Conservation (phyloP, 2,113 vertebrate species). For the Egretta garzetta region DNA sequence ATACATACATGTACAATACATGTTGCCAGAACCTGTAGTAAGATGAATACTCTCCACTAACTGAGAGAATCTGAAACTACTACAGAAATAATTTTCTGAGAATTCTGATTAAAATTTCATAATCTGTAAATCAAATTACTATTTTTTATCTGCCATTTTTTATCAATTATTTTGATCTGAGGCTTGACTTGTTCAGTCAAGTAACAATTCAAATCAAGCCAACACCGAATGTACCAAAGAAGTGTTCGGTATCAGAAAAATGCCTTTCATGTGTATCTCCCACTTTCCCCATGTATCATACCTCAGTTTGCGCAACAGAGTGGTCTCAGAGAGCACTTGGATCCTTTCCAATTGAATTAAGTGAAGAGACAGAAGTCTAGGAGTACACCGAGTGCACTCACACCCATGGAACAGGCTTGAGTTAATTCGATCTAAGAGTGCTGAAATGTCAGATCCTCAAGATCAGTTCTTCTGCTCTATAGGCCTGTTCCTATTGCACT, state of each 20-base stretch:
- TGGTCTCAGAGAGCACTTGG: not conserved
- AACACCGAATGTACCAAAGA: not conserved
- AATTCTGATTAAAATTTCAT: not conserved
- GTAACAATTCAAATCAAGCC: not conserved
- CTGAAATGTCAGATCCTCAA: not conserved
- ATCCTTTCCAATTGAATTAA: not conserved
- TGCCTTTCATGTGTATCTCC: not conserved
- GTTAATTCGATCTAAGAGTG: not conserved
- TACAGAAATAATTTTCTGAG: not conserved
- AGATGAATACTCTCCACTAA: not conserved
- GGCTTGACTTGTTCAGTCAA: not conserved
- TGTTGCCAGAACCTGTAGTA: not conserved
- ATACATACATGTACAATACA: not conserved
- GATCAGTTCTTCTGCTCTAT: not conserved
- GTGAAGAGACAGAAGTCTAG: not conserved
- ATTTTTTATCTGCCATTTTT: not conserved
- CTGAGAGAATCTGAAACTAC: not conserved
- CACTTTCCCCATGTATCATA: not conserved
- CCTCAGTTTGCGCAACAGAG: not conserved
- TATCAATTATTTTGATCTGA: not conserved
- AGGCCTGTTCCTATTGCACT: not conserved
- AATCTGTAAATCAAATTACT: not conserved
- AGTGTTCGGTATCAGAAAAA: fast-evolving
- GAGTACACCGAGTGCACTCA: not conserved
- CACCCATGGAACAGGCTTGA: not conserved